Conservation (phyloP, 2,888 invertebrate genomes). For the Ochlodes sylvanus region DNA sequence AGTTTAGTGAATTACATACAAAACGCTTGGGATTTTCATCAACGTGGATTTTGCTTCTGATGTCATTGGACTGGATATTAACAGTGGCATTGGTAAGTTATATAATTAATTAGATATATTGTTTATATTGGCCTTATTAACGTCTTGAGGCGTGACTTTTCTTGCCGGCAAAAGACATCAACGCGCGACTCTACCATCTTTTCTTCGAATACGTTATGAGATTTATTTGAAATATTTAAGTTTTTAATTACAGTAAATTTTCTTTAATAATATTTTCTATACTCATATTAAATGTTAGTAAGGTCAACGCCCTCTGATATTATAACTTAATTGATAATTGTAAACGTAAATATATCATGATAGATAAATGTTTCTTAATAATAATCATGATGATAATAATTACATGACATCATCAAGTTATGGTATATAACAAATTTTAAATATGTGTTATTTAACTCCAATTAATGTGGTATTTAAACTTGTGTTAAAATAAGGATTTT, state of each 20-base stretch:
- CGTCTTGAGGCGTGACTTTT: conserved; percentile 23
- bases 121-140: conserved; percentile 2
- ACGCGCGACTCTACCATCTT: conserved; percentile 54
- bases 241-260: not conserved
- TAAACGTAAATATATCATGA: too few species aligned
- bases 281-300: not conserved
- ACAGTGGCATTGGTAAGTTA: conserved; percentile 68
- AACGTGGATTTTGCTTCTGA: conserved; percentile 63
- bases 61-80: conserved; percentile 57
- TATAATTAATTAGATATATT: conserved; percentile 32
- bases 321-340: not conserved
- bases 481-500: too few species aligned
- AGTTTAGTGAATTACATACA: conserved; percentile 67
- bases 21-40: conserved; percentile 52
- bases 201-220: not conserved
- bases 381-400: too few species aligned
- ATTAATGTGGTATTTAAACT: too few species aligned
- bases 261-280: not conserved
- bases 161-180: conserved; percentile 72
- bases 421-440: too few species aligned
- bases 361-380: too few species aligned
- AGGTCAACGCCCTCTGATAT: not conserved
- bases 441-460: too few species aligned
- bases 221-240: not conserved
- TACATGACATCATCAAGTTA: too few species aligned